Evolutionary conservation across 2,888 invertebrate genomes (phyloP).

Genomic region (Ceratothoa steindachneri): DNA sequence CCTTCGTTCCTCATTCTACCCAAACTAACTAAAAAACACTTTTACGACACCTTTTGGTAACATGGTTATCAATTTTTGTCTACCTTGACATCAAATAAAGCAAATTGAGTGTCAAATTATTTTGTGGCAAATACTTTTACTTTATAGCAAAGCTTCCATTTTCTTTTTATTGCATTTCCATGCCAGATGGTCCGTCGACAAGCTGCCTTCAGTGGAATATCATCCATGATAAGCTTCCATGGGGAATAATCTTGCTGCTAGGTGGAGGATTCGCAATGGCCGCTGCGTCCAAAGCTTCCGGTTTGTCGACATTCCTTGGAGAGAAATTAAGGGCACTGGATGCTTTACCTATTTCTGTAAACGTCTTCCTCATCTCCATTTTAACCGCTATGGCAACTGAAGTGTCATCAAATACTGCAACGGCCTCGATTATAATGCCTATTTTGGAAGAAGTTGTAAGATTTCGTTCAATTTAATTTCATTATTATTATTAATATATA

Average conservation of each 20-base stretch:
- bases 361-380: slow-evolving; percentile 70
- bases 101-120: not conserved
- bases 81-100: too few relatives aligned
- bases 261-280: slow-evolving; percentile 90
- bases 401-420: slow-evolving; percentile 84
- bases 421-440: slow-evolving; percentile 80
- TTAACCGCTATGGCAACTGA: slow-evolving; percentile 80
- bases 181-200: not conserved
- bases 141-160: too few relatives aligned
- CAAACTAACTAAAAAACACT: too few relatives aligned
- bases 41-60: too few relatives aligned
- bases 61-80: too few relatives aligned
- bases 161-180: not conserved
- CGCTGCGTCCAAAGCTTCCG: slow-evolving; percentile 74
- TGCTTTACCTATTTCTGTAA: slow-evolving; percentile 63
- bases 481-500: too few relatives aligned
- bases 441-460: slow-evolving; percentile 73
- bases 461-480: too few relatives aligned
- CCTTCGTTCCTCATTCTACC: too few relatives aligned
- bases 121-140: not conserved
- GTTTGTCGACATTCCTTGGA: slow-evolving; percentile 72
- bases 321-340: slow-evolving; percentile 58
- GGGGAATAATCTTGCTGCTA: slow-evolving; percentile 74
- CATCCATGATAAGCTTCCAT: slow-evolving; percentile 52
- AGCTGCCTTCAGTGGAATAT: slow-evolving; percentile 52